Percentiles rank a stretch among this genome's conserved stretches.
phyloP scores from a whole-genome alignment of 2,797 vertebrate species.

The Monodelphis domestica region DNA sequence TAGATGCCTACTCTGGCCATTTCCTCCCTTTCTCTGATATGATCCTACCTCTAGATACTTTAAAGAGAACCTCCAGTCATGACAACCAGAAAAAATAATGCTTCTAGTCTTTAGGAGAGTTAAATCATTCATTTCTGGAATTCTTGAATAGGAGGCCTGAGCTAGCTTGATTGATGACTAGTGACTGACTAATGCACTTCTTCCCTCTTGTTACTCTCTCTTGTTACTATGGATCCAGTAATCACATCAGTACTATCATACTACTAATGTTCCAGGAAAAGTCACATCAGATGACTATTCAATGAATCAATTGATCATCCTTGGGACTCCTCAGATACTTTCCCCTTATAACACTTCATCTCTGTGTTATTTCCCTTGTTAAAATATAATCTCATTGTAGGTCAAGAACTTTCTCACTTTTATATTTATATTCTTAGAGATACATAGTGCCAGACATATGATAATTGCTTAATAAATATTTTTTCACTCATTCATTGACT shows the following conservation, averaged over 20 bases:
- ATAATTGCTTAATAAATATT: background rate
- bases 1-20: background rate
- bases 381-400: background rate
- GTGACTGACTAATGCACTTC: background rate
- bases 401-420: background rate
- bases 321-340: background rate
- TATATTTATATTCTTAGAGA: background rate
- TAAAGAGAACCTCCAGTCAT: background rate
- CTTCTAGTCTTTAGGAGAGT: background rate
- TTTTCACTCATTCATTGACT: background rate
- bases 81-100: background rate
- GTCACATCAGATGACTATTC: background rate
- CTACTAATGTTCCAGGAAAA: background rate
- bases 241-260: background rate
- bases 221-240: background rate
- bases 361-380: background rate
- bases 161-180: background rate
- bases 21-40: background rate
- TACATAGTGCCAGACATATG: background rate
- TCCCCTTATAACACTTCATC: background rate
- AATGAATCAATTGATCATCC: background rate
- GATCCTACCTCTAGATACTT: background rate
- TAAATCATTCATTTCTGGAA: background rate
- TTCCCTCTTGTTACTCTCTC: background rate
- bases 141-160: background rate